These are phyloP conservation scores for Pachydiplax longipennis DNA, from an alignment of 2,888 invertebrate genomes.

Conservation along the genomic window DNA sequence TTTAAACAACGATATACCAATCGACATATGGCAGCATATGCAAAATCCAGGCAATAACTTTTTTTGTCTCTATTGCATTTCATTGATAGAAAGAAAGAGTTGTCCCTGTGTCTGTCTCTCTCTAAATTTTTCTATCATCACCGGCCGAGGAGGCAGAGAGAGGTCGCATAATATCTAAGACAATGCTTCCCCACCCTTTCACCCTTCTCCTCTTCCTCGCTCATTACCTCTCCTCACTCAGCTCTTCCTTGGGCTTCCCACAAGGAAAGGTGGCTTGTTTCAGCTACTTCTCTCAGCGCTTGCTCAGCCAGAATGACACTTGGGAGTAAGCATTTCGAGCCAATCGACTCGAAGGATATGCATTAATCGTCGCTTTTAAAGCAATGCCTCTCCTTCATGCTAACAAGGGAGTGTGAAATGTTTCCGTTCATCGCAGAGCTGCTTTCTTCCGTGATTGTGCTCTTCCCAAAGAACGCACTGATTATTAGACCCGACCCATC, in stretches of 20 bases:
- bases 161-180: too few species aligned
- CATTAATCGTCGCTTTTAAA: not conserved
- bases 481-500: too few species aligned
- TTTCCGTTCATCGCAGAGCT: not conserved
- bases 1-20: too few species aligned
- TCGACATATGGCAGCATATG: too few species aligned
- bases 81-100: too few species aligned
- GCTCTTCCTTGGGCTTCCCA: not conserved
- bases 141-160: too few species aligned
- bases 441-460: too few species aligned
- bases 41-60: too few species aligned
- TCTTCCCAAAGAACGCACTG: too few species aligned
- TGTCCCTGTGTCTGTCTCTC: too few species aligned
- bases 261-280: not conserved
- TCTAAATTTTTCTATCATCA: too few species aligned
- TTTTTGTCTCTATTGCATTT: too few species aligned
- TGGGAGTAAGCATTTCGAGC: not conserved
- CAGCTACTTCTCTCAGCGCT: not conserved
- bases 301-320: not conserved
- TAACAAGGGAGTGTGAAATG: not conserved
- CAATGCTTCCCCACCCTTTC: not conserved
- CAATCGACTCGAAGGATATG: not conserved
- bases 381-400: not conserved
- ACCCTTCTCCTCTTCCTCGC: not conserved
- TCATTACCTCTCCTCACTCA: not conserved